These are phyloP conservation scores for Calosoma granatense DNA, from an alignment of 1,140 invertebrate species.

Conservation along the genomic window DNA sequence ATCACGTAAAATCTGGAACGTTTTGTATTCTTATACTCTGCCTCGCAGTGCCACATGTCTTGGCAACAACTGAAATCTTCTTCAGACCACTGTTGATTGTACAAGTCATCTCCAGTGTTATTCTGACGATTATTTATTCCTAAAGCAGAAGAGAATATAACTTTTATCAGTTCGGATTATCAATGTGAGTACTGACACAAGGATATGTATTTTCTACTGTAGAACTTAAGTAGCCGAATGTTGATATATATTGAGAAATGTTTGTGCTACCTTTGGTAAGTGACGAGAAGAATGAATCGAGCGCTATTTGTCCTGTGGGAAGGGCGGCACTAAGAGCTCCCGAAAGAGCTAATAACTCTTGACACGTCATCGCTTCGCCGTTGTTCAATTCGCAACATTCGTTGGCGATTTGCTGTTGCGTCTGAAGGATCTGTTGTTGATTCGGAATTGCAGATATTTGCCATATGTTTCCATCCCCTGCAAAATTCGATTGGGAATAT, in stretches of 20 bases:
- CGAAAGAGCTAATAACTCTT: slow-evolving; percentile 80
- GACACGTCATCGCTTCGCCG: slow-evolving; percentile 69
- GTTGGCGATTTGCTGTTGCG: slow-evolving; percentile 25
- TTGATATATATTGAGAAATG: too few species aligned
- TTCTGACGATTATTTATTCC: slow-evolving; percentile 12
- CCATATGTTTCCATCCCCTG: slow-evolving; percentile 56
- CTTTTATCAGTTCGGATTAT: background rate
- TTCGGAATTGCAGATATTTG: slow-evolving; percentile 35
- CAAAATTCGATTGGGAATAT: too few species aligned
- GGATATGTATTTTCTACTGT: too few species aligned
- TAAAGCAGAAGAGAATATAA: background rate
- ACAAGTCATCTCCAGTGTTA: slow-evolving; percentile 24
- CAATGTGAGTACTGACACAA: background rate
- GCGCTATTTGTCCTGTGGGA: slow-evolving; percentile 74
- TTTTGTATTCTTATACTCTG: slow-evolving; percentile 39
- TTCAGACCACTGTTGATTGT: slow-evolving; percentile 26
- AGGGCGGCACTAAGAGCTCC: slow-evolving; percentile 83
- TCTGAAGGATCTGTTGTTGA: slow-evolving; percentile 27
- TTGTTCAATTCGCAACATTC: slow-evolving; percentile 43
- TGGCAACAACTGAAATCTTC: slow-evolving; percentile 66
- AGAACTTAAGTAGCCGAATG: too few species aligned
- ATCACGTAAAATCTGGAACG: slow-evolving; percentile 32
- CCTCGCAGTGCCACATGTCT: slow-evolving; percentile 51
- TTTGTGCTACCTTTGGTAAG: slow-evolving; percentile 61
- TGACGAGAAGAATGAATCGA: slow-evolving; percentile 70